A percentile compares a stretch with the other conserved stretches of the same genome.
Evolutionary conservation across 2,797 vertebrate genomes (phyloP).

Genomic region (Fistularia commersonii): DNA sequence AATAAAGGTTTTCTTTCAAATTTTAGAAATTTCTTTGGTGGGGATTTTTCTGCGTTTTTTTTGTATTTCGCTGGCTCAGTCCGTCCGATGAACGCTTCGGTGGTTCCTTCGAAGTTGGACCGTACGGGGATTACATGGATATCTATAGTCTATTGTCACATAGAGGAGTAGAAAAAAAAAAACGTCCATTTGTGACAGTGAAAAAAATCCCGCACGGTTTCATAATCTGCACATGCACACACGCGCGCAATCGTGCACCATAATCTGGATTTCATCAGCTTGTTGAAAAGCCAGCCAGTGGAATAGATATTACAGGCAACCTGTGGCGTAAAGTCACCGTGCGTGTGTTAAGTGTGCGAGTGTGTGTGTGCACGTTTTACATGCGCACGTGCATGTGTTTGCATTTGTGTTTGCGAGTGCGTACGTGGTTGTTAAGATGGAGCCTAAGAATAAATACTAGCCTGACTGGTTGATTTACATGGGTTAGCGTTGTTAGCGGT

Average conservation of each 20-base stretch:
- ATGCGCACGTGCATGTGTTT: neutral
- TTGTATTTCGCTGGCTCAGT: too few species aligned
- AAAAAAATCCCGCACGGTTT: constrained; percentile 39
- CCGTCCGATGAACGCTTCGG: too few species aligned
- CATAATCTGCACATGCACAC: constrained; percentile 41
- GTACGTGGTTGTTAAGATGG: too few species aligned
- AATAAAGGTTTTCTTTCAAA: too few species aligned
- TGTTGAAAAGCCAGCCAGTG: constrained; percentile 22
- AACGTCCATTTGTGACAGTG: constrained; percentile 32
- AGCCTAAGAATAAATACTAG: too few species aligned
- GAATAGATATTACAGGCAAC: constrained; percentile 26
- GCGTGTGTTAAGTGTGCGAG: constrained; percentile 6
- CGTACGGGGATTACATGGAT: too few species aligned
- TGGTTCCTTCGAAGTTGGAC: too few species aligned
- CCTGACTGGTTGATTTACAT: too few species aligned
- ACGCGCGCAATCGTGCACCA: constrained; percentile 13
- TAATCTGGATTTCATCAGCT: constrained; percentile 48
- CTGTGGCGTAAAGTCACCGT: constrained; percentile 3
- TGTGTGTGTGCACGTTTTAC: neutral
- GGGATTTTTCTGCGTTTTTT: too few species aligned
- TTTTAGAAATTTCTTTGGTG: too few species aligned
- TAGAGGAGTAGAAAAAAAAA: constrained; percentile 10
- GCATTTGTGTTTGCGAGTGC: too few species aligned
- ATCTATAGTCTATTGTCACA: constrained; percentile 8
- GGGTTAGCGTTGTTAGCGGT: too few species aligned